Conservation (phyloP, 2,113 vertebrate genomes). For the Oxygymnocypris stewartii region DNA sequence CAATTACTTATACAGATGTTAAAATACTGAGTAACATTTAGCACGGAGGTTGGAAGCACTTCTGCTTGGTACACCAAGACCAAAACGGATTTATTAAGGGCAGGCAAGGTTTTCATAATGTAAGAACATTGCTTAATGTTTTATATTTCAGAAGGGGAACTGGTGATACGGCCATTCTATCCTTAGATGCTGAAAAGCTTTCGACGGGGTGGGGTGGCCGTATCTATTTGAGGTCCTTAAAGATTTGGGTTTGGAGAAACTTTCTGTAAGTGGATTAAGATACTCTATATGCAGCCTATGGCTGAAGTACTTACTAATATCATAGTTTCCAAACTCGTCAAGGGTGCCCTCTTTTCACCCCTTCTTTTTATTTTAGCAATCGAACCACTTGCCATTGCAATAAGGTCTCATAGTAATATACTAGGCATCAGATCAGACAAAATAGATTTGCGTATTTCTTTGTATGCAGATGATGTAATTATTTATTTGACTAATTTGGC, state of each 20-base stretch:
- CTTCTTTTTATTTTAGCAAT: neutral
- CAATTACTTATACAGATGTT: slow-evolving; percentile 9
- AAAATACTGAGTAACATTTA: slow-evolving; percentile 7
- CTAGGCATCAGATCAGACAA: neutral
- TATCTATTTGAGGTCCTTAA: slow-evolving; percentile 1
- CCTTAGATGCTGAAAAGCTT: neutral
- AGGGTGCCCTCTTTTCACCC: neutral
- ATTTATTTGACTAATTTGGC: neutral
- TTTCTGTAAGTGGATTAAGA: slow-evolving; percentile 1
- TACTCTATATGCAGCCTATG: neutral
- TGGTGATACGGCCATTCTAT: neutral
- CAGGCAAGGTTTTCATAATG: neutral
- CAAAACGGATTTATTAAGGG: neutral
- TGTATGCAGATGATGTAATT: neutral
- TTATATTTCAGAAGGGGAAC: neutral
- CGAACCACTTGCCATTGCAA: neutral
- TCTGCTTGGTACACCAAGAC: neutral
- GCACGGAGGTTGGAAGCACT: neutral
- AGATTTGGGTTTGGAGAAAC: neutral
- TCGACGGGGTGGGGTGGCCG: neutral
- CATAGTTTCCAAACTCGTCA: neutral
- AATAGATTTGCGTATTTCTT: neutral
- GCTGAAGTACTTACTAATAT: neutral
- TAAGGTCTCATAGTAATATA: neutral
- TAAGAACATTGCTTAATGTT: slow-evolving; percentile 3